Conservation (phyloP, 2,113 vertebrate species). For the Dasyurus viverrinus region DNA sequence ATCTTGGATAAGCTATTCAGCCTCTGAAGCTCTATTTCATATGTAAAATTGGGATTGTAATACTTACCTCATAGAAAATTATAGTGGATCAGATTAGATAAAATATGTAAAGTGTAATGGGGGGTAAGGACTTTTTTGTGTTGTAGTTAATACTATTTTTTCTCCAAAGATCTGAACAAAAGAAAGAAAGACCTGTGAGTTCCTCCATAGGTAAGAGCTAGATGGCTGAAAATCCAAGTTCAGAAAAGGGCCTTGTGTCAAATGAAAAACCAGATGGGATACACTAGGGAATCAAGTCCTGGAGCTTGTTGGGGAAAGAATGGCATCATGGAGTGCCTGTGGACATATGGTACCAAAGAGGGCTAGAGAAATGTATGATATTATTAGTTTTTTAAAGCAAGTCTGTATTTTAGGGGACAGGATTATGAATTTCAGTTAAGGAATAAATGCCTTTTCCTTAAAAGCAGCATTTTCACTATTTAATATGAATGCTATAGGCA, state of each 20-base stretch:
- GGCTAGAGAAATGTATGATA: neutral
- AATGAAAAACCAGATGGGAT: neutral
- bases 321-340: neutral
- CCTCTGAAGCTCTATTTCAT: neutral
- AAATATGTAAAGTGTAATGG: neutral
- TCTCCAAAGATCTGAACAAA: neutral
- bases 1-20: neutral
- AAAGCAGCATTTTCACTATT: neutral
- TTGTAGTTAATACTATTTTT: neutral
- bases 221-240: neutral
- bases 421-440: neutral
- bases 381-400: neutral
- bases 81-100: neutral
- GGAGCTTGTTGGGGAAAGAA: neutral
- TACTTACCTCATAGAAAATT: neutral
- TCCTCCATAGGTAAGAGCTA: neutral
- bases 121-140: neutral
- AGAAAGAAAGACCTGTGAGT: neutral
- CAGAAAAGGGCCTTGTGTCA: neutral
- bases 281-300: neutral
- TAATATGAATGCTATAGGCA: neutral
- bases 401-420: neutral
- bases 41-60: neutral
- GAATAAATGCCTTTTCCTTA: neutral
- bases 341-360: neutral